Evolutionary conservation across 2,113 vertebrate species (phyloP), one percentile per base, ranked within the genome.

Genomic region (Poicephalus gulielmi): DNA sequence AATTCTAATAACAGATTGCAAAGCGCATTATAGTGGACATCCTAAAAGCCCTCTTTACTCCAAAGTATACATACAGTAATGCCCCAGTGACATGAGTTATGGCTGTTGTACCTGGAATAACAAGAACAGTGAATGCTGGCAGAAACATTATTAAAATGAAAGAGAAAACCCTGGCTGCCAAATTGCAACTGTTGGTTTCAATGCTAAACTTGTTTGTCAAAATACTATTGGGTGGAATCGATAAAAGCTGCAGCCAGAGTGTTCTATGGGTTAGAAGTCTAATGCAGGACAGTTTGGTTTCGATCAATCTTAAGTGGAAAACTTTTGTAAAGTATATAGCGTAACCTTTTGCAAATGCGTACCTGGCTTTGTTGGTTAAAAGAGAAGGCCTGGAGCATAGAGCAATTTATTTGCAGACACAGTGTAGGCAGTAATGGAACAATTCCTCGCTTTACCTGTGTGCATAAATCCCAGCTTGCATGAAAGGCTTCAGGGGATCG

Each of bases 131-230:
- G 90, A 97, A 96, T 95, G 95, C 91, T 79, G 95, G 95, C 67
- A 96, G 96, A 96, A 96, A 96, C 94, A 78, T 94, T 97, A 98
- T 97, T 96, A 95, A 96, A 98, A 97, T 98, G 96, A 97, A 97
- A 97, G 96, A 94, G 95, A 94, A 80, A 95, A 94, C 96, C 68
- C 8, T 84, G 86, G 90, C 88, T 97, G 93, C 90, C 83, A 97
- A 96, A 98, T 95, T 97, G 92, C 86, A 95, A 19, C 92, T 97
- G 97, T 82, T 97, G 86, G 90, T 96, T 98, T 97, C 96, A 97
- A 90, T 97, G 96, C 95, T 96, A 81, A 95, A 88, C 96, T 98
- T 96, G 98, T 98, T 98, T 97, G 96, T 98, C 96, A 98, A 98
- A 98, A 86, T 71, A 55, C 76, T 79, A 2, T 57, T 91, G 94